These are phyloP conservation scores for Amblyopsis hoosieri DNA, from an alignment of 2,797 vertebrate genomes.

Conservation along the genomic window DNA sequence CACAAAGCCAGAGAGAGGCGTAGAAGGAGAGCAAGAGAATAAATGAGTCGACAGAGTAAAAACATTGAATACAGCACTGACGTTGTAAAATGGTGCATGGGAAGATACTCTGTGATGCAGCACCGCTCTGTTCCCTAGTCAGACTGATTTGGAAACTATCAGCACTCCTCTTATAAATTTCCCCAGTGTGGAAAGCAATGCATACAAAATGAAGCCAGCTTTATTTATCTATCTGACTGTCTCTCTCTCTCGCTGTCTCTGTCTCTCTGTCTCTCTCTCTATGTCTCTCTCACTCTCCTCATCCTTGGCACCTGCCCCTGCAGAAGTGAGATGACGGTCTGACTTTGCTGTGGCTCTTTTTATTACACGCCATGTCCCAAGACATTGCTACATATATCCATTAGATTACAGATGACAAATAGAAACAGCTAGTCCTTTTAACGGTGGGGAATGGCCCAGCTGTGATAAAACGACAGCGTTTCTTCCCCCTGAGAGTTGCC, in stretches of 20 bases:
- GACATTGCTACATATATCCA: slow-evolving; percentile 31
- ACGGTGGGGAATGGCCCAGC: slow-evolving; percentile 18
- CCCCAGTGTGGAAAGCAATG: slow-evolving; percentile 68
- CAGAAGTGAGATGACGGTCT: slow-evolving; percentile 22
- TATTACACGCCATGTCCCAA: slow-evolving; percentile 26
- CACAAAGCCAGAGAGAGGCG: background rate
- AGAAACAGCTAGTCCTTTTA: slow-evolving; percentile 38
- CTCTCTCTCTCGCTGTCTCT: slow-evolving; percentile 28
- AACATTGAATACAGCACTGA: slow-evolving; percentile 10
- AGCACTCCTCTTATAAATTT: slow-evolving; percentile 57
- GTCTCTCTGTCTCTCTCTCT: slow-evolving; percentile 1
- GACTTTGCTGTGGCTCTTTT: slow-evolving; percentile 23
- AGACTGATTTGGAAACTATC: slow-evolving; percentile 65
- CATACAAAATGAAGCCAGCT: slow-evolving; percentile 61
- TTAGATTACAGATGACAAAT: slow-evolving; percentile 58
- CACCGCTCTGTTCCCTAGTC: slow-evolving; percentile 27
- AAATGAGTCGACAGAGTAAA: slow-evolving; percentile 19
- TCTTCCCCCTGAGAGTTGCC: slow-evolving; percentile 21
- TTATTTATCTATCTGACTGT: slow-evolving; percentile 50
- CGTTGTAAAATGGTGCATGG: slow-evolving; percentile 23
- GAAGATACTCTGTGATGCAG: slow-evolving; percentile 45
- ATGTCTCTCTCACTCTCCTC: slow-evolving; percentile 2
- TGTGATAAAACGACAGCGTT: slow-evolving; percentile 11
- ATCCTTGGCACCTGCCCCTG: slow-evolving; percentile 29
- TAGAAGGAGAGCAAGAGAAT: background rate